Conservation (phyloP, 2,113 vertebrate species). For the Hystrix cristata region DNA sequence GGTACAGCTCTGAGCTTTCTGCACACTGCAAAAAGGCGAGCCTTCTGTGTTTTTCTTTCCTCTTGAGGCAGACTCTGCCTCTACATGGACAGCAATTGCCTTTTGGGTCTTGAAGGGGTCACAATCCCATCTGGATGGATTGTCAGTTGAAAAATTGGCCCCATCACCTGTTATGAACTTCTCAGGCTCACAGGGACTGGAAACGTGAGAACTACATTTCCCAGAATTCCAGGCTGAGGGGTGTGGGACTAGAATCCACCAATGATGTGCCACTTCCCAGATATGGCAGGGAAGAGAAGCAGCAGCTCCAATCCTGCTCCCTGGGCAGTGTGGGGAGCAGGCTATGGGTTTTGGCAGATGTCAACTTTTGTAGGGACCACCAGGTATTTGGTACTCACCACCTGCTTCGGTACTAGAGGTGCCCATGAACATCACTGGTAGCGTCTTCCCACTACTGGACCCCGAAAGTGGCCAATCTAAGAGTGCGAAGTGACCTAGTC, state of each 20-base stretch:
- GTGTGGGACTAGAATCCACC: neutral
- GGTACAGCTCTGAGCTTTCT: neutral
- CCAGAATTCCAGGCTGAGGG: neutral
- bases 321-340: neutral
- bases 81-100: neutral
- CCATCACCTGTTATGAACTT: no score
- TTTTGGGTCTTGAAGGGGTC: neutral
- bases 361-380: neutral
- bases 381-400: neutral
- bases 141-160: neutral
- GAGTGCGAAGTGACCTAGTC: neutral
- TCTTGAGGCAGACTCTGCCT: neutral
- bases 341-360: fast-evolving
- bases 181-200: neutral
- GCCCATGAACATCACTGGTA: neutral
- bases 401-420: neutral
- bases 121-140: neutral
- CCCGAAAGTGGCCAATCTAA: neutral
- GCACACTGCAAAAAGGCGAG: neutral
- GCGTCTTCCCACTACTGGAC: neutral
- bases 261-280: neutral
- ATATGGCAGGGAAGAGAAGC: neutral
- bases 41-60: neutral
- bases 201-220: neutral
- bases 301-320: neutral